phyloP scores from a whole-genome alignment of 1,140 invertebrate genomes.

The Myzus persicae region DNA sequence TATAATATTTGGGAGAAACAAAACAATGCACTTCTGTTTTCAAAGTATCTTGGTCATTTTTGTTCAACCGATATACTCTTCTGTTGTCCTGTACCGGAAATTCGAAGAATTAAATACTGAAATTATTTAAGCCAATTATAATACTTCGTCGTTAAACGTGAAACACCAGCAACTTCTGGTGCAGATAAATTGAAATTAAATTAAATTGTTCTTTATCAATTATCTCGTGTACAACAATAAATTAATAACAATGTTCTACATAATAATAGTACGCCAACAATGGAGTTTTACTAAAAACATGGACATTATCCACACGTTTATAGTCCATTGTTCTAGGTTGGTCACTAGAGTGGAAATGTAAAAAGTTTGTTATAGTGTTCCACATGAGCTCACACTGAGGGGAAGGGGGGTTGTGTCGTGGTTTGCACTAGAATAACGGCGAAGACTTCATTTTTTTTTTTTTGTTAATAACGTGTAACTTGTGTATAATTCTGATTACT shows the following conservation, averaged over 20 bases:
- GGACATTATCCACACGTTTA: background rate
- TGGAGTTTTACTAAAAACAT: too few relatives aligned
- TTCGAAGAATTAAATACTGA: background rate
- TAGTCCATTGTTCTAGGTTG: background rate
- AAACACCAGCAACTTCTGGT: background rate
- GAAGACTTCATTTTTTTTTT: background rate
- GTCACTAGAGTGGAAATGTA: background rate
- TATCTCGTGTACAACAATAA: background rate
- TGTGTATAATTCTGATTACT: background rate
- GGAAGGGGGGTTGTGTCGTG: background rate
- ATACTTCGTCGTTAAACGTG: background rate
- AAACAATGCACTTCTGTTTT: background rate
- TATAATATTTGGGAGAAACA: background rate
- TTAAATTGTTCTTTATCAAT: background rate
- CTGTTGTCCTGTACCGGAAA: background rate
- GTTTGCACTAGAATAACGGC: background rate
- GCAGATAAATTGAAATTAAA: background rate
- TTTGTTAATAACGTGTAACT: background rate
- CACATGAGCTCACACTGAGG: background rate
- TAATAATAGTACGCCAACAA: too few relatives aligned
- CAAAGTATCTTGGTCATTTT: background rate
- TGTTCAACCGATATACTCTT: background rate
- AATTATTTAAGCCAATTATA: background rate
- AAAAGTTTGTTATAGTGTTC: background rate
- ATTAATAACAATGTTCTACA: background rate